Percentiles rank a stretch among this genome's conserved stretches.
Evolutionary conservation across 2,113 vertebrate species (phyloP).

Genomic region (human (Homo sapiens)): DNA sequence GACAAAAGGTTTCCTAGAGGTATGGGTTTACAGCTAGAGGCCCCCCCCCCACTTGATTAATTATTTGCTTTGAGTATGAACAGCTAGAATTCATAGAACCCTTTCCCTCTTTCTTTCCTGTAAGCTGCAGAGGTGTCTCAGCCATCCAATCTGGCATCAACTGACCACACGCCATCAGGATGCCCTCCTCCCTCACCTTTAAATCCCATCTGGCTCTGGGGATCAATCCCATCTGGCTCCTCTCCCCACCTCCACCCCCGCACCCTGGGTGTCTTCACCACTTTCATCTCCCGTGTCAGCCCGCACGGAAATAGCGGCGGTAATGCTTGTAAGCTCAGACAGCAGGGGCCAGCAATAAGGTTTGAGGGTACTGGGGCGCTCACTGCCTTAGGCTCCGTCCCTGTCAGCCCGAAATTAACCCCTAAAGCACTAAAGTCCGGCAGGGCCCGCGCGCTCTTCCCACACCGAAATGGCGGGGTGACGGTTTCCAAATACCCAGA

Average conservation of each 20-base stretch:
- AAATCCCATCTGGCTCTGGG: conserved; percentile 58
- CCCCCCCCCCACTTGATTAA: too few species aligned
- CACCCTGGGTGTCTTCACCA: conserved; percentile 39
- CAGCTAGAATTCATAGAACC: not conserved
- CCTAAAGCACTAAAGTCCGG: not conserved
- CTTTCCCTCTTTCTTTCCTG: not conserved
- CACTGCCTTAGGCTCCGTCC: not conserved
- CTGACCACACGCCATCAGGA: not conserved
- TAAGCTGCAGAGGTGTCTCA: not conserved
- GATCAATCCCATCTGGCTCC: conserved; percentile 60
- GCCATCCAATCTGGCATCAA: conserved; percentile 24
- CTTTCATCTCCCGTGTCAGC: conserved; percentile 17
- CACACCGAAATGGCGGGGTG: conserved; percentile 46
- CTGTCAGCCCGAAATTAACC: conserved; percentile 42
- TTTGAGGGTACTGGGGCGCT: not conserved
- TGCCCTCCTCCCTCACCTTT: conserved; percentile 42
- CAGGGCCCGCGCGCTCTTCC: not conserved
- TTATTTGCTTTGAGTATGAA: conserved; percentile 38
- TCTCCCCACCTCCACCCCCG: conserved; percentile 46
- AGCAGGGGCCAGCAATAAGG: not conserved
- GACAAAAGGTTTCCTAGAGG: not conserved
- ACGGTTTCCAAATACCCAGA: conserved; percentile 65
- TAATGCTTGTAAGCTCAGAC: not conserved
- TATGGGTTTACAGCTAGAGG: not conserved
- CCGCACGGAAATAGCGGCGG: conserved; percentile 25